Base-by-base conservation (phyloP, 2,113 vertebrate species). In the Nematolebias whitei region DNA sequence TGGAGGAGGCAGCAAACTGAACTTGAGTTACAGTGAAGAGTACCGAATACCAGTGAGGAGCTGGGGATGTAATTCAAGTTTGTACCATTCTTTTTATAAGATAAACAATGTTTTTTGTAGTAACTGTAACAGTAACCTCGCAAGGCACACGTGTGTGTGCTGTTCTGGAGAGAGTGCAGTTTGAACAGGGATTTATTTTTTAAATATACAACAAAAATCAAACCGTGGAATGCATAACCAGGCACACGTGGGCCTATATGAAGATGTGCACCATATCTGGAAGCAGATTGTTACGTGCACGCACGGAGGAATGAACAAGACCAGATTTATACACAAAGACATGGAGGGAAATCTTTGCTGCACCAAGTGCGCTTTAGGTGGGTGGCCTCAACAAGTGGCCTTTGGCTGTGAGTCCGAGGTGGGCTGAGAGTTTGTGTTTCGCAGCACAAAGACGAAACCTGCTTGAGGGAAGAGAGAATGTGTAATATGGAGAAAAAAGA, bases 381-480 rank as follows among this genome's bases (percentile, higher is more conserved):
- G 79, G 76, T 71, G 80, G 65, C 63, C 51, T 1, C 1, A 29
- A 64, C 65, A 59, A 19, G 61, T 78, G 82, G 84, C 84, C 84
- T 88, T 81, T 87, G 86, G 74, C 85, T 86, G 23, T 2, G 50
- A 84, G 72, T 76, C 63, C 12, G 59, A 84, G 83, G 78, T 85
- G 78, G 82, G 84, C 84, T 62, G 74, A 59, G 68, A 84, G 88
- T 89, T 89, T 90, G 66, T 68, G 70, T 84, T 84, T 63, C 76
- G 38, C 85, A 18, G 40, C 13, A 18, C 56, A 18, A 50, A 68
- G 29, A 74, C 76, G 88, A 82, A 68, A n/a, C 10, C 47, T 85
- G 79, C 85, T 62, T 61, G 49, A 68, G 79, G 20, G 69, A 66
- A 23, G 39, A 50, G 29, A 56, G 50, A 53, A 32, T 12, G 50